Evolutionary conservation across 1,140 invertebrate species (phyloP), one percentile per base, ranked within the genome.

Genomic region (Helicoverpa zea): DNA sequence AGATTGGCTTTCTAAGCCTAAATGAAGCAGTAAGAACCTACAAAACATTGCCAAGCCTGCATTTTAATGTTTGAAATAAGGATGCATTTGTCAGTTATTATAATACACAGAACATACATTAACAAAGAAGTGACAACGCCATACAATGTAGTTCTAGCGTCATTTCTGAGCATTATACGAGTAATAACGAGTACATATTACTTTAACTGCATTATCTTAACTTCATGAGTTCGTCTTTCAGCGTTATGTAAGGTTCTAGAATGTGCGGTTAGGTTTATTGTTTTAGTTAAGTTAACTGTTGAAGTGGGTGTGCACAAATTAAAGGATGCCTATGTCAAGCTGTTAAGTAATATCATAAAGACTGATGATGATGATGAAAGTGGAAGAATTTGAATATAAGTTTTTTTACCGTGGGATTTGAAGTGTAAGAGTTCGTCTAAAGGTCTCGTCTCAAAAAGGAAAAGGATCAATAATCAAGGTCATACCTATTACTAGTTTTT

Each of bases 181-280:
- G 47, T 52, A 52, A 72, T 54, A 52, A 52, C 68, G 35, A 14
- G 49, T n/a, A n/a, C n/a, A n/a, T n/a, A 72, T 72, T 72, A 72
- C 23, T 52, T 52, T 72, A 72, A 72, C 49, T 72, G 68, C 18
- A 49, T 72, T 72, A 72, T 23, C 49, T 72, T 72, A 49, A 23
- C 18, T 14, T 52, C 49, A 52, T 52, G 49, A 30, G 68, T 7
- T 30, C 29, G 68, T 72, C 68, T 72, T 72, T 72, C 68, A 72
- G 68, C 7, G 23, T 72, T 54, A 72, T 72, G 23, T 72, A 54
- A 54, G 18, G 23, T 72, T 72, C 47, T 72, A 54, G 47, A 72
- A n/a, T 72, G 5, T 23, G 18, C 10, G 12, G 66, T 52, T 70
- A 23, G 43, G 18, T 72, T 11, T 54, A 72, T 29, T 72, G 18